Evolutionary conservation across 2,797 vertebrate species (phyloP).

Genomic region (Gambelia wislizenii): DNA sequence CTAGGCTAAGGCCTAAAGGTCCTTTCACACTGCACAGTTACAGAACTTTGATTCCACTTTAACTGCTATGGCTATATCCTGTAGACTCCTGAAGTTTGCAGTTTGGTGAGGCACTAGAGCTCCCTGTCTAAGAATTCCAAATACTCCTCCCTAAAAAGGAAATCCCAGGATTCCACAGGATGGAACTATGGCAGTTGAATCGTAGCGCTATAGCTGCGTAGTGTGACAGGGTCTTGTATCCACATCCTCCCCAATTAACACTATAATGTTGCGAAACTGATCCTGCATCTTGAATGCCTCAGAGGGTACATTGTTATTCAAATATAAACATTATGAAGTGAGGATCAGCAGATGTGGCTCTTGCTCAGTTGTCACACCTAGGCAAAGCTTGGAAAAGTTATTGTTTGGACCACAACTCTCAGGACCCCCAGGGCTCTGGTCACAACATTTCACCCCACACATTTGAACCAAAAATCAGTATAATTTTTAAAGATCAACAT

Average conservation of each 20-base stretch:
- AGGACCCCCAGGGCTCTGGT: not conserved
- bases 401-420: no score
- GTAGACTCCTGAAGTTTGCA: no score
- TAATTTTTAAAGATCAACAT: constrained; percentile 42
- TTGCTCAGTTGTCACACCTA: not conserved
- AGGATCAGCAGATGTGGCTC: constrained; percentile 21
- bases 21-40: no score
- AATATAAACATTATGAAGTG: constrained; percentile 45
- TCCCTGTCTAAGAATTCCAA: no score
- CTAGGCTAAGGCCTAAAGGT: no score
- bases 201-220: no score
- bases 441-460: not conserved
- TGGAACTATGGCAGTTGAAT: no score
- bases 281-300: constrained; percentile 41
- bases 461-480: constrained; percentile 22
- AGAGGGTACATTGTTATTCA: constrained; percentile 30
- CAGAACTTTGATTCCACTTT: no score
- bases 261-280: constrained; percentile 23
- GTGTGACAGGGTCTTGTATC: not conserved
- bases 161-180: no score
- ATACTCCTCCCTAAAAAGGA: no score
- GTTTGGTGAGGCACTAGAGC: no score
- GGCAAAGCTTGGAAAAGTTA: not conserved
- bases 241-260: constrained; percentile 42
- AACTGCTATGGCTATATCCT: no score